phyloP scores from a whole-genome alignment of 2,888 invertebrate species.

The Melanchra persicariae region DNA sequence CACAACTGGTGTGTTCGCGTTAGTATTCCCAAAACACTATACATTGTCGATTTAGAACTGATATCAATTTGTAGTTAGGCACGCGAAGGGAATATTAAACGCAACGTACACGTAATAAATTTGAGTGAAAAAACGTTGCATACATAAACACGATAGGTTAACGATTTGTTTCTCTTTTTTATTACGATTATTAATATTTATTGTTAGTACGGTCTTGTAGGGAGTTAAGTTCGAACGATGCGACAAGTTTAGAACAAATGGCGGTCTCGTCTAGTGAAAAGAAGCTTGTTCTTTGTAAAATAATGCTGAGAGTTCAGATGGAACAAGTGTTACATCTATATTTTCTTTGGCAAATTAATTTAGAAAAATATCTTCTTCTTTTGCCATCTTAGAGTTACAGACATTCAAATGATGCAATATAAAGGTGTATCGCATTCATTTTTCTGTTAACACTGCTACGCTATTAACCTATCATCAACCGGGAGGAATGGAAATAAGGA shows the following conservation, averaged over 20 bases:
- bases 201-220: conserved; percentile 55
- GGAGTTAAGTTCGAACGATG: conserved; percentile 39
- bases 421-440: background rate
- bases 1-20: conserved; percentile 77
- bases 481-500: background rate
- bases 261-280: conserved; percentile 35
- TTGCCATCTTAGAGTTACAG: background rate
- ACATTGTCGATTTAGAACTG: conserved; percentile 84
- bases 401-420: background rate
- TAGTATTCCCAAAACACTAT: conserved; percentile 81
- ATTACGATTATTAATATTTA: conserved; percentile 69
- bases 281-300: conserved; percentile 51
- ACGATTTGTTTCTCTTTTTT: conserved; percentile 65
- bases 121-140: conserved; percentile 63
- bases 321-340: conserved; percentile 33
- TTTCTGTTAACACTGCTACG: background rate
- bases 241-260: conserved; percentile 57
- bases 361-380: conserved; percentile 4
- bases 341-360: conserved; percentile 42
- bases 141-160: conserved; percentile 65
- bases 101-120: conserved; percentile 67
- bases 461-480: background rate
- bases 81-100: conserved; percentile 78
- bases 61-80: conserved; percentile 87
- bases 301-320: conserved; percentile 40